Base-by-base conservation (phyloP, 2,797 vertebrate genomes). In the Pangasius macronema region DNA sequence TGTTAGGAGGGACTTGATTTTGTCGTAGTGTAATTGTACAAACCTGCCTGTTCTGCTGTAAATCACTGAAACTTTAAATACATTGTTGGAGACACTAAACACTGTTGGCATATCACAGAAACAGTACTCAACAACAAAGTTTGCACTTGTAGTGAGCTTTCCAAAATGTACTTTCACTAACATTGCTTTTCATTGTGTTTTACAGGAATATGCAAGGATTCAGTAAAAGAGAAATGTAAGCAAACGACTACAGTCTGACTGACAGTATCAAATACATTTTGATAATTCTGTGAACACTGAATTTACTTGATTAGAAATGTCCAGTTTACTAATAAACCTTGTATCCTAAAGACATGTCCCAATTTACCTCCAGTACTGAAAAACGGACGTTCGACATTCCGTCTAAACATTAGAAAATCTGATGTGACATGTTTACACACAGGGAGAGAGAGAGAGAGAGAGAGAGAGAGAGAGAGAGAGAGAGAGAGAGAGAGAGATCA, bases 131-230 rank as follows among this genome's bases (percentile, higher is more conserved):
- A 30, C n/a, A 33, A 55, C 76, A 53, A 75, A 49, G 13, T 39
- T 59, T 18, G 30, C 4, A 22, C 18, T 10, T 27, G 33, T 68
- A 36, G 30, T 63, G 36, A 82, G 42, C 39, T 42, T 73, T 59
- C 13, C 68, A n/a, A 85, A 46, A 14, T 81, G 84, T 14, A 49
- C 33, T 10, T n/a, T 33, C 27, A 63, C 5, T 86, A 72, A 84
- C 79, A 85, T 30, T 42, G 33, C 82, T 46, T 86, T 86, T 84
- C 82, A 92, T 85, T 90, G 5, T 92, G 75, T 94, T 91, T 94
- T 91, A 77, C 94, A 98, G 97, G 95, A 91, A 94, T 92, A 93
- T 98, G 97, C 94, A 94, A 91, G 88, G 93, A 22, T 53, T 80
- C 82, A 3, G 27, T 85, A 18, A 93, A 91, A 73, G 95, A 95